These are phyloP conservation scores for Puma concolor DNA, from an alignment of 2,113 vertebrate genomes.

Conservation along the genomic window DNA sequence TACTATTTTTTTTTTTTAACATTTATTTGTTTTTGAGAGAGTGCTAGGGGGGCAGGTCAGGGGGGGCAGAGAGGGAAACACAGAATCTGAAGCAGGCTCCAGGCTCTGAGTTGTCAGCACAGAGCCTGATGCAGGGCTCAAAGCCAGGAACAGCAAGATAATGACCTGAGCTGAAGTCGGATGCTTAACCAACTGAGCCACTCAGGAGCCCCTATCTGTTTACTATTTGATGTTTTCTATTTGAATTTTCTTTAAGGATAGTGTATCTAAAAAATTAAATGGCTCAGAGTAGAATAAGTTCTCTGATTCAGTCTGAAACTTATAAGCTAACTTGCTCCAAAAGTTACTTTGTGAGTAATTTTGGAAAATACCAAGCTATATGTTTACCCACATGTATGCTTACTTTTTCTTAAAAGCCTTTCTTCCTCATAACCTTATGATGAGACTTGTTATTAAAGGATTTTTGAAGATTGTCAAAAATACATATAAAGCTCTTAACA, in stretches of 20 bases:
- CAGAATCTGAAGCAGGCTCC: too few species aligned
- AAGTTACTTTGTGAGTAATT: slow-evolving; percentile 20
- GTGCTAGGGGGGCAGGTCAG: too few species aligned
- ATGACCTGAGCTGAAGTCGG: too few species aligned
- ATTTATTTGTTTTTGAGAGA: too few species aligned
- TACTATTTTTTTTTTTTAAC: not conserved
- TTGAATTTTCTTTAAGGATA: not conserved
- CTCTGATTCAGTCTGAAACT: not conserved
- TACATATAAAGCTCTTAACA: not conserved
- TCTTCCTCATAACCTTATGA: not conserved
- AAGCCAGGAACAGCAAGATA: too few species aligned
- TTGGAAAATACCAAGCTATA: not conserved
- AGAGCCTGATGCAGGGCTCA: too few species aligned
- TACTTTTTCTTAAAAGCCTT: not conserved
- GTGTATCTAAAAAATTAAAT: not conserved
- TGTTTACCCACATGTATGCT: not conserved
- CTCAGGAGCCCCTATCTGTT: not conserved
- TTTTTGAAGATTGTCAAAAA: not conserved
- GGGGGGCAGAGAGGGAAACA: too few species aligned
- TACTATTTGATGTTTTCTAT: not conserved
- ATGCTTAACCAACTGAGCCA: too few species aligned
- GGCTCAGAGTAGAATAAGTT: not conserved
- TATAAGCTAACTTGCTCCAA: not conserved
- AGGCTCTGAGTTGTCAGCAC: too few species aligned
- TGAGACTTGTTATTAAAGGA: not conserved